Evolutionary conservation across 2,888 invertebrate species (phyloP).

Genomic region (Phragmatobia fuliginosa): DNA sequence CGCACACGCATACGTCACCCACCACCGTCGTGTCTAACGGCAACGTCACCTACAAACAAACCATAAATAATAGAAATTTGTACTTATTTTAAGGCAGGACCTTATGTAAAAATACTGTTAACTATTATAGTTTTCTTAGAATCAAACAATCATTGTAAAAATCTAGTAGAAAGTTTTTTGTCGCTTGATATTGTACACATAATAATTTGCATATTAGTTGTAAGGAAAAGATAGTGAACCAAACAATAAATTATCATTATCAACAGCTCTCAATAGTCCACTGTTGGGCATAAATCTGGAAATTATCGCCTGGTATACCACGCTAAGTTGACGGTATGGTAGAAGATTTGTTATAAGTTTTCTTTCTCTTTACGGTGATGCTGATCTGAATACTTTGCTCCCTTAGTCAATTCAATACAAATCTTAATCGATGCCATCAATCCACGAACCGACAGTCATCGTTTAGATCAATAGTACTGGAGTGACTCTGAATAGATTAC

Average conservation of each 20-base stretch:
- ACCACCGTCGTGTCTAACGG: conserved; percentile 92
- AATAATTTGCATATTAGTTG: too few relatives aligned
- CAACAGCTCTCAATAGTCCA: too few relatives aligned
- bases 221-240: too few relatives aligned
- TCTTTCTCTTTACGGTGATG: too few relatives aligned
- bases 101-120: not conserved
- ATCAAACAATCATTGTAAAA: not conserved
- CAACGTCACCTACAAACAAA: conserved; percentile 75
- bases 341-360: too few relatives aligned
- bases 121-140: not conserved
- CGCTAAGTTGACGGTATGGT: too few relatives aligned
- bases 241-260: too few relatives aligned
- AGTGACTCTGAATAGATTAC: not conserved
- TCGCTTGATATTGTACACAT: too few relatives aligned
- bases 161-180: too few relatives aligned
- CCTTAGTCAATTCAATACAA: not conserved
- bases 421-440: not conserved
- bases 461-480: not conserved
- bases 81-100: not conserved
- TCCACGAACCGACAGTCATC: not conserved
- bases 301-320: too few relatives aligned
- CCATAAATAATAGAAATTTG: conserved; percentile 49
- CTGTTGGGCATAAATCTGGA: too few relatives aligned
- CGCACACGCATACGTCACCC: conserved; percentile 94
- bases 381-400: too few relatives aligned